These are phyloP conservation scores for Pyrrhosoma nymphula DNA, from an alignment of 2,888 invertebrate species.

Conservation along the genomic window DNA sequence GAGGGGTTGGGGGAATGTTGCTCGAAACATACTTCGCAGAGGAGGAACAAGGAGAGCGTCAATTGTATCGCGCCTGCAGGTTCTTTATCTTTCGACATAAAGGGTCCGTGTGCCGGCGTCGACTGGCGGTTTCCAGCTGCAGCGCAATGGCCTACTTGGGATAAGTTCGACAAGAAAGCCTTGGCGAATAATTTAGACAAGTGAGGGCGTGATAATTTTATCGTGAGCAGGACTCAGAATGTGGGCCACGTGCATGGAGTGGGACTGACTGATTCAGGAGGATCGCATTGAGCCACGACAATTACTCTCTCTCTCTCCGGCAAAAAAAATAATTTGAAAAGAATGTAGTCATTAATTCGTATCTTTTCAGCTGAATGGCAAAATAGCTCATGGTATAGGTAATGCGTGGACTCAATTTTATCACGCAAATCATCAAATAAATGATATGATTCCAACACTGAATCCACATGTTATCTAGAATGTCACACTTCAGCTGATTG, in stretches of 20 bases:
- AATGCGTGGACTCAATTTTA: background rate
- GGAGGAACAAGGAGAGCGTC: slow-evolving; percentile 1
- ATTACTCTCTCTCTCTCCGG: background rate
- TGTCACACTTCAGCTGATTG: too few species aligned
- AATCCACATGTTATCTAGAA: background rate
- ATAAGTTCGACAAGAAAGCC: slow-evolving; percentile 20
- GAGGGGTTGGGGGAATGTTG: background rate
- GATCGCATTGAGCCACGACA: background rate
- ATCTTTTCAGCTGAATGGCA: background rate
- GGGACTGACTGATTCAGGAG: background rate
- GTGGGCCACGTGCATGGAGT: background rate
- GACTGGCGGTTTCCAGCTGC: background rate
- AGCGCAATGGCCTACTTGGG: background rate
- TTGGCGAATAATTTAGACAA: background rate
- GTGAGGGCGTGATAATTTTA: background rate
- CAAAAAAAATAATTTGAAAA: background rate
- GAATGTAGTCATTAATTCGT: background rate
- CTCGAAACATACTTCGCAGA: background rate
- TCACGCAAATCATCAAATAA: background rate
- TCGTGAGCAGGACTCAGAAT: background rate
- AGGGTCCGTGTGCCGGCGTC: background rate
- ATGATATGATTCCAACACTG: background rate
- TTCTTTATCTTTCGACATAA: background rate
- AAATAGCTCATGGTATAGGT: background rate
- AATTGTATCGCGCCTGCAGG: slow-evolving; percentile 8